These are phyloP conservation scores for Phortica variegata DNA, from an alignment of 1,140 invertebrate genomes.

Conservation along the genomic window DNA sequence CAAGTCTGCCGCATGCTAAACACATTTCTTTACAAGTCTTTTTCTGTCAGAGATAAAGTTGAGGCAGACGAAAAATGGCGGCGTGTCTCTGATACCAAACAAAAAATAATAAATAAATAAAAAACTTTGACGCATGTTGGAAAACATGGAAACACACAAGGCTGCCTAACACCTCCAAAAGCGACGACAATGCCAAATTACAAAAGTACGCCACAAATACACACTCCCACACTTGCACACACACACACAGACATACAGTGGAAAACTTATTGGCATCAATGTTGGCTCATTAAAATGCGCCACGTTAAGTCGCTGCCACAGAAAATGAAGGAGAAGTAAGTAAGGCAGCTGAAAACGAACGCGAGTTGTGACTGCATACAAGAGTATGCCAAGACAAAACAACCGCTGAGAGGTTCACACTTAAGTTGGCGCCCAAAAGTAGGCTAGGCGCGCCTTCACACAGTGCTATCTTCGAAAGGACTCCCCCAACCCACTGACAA, in stretches of 20 bases:
- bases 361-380: no score
- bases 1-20: conserved; percentile 49
- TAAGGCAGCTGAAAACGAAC: no score
- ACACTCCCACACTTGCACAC: background rate
- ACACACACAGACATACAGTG: background rate
- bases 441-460: conserved; percentile 11
- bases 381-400: no score
- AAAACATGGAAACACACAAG: conserved; percentile 22
- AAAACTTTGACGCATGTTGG: conserved; percentile 1
- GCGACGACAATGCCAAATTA: conserved; percentile 2
- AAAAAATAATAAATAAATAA: conserved; percentile 8
- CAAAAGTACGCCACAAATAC: conserved; percentile 3
- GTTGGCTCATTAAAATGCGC: conserved; percentile 48
- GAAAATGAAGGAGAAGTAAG: no score
- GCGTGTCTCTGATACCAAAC: conserved; percentile 2
- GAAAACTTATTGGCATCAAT: background rate
- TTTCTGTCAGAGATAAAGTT: conserved; percentile 5
- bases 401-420: no score
- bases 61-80: conserved; percentile 6
- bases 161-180: conserved; percentile 17
- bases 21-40: conserved; percentile 34
- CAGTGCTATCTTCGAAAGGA: no score
- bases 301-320: conserved; percentile 42
- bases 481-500: conserved; percentile 1
- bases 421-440: no score